Base-by-base conservation (phyloP, 2,113 vertebrate species). In the Oreochromis aureus region DNA sequence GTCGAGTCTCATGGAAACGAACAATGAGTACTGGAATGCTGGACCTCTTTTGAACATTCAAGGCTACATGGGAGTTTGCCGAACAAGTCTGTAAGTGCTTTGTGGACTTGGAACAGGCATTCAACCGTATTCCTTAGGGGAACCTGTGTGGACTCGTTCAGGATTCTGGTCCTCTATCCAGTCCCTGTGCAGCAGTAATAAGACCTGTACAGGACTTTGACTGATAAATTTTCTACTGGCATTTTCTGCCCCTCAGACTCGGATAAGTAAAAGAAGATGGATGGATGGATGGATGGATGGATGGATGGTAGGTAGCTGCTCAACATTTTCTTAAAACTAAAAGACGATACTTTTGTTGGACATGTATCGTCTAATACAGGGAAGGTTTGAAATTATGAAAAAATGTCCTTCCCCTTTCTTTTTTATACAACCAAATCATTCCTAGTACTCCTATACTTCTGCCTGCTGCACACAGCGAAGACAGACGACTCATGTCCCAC, bases 401-500 rank as follows among this genome's bases (percentile, higher is more conserved):
- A 5, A 73, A 41, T 56, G 56, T n/a, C 2, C 55, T 51, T 30
- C 32, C 30, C 4, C 6, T 30, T 58, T 15, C 22, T 71, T 69
- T 59, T 87, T 89, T 79, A 16, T 53, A 83, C 30, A 80, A 66
- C 73, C 69, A 58, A 84, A 84, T 39, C 81, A 82, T 44, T 63
- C 18, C 87, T 87, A 80, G 86, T 86, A 15, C 19, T 79, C 59
- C 73, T 44, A 9, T 63, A 80, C 76, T 88, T 89, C 93, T 91
- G 93, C 94, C 93, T 94, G 93, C 91, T 88, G 51, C 86, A 63
- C 86, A 89, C 16, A 66, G 90, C 84, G 59, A 91, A 92, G 89
- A 93, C 89, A 82, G 90, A 94, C 78, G 81, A 94, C 90, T 93
- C 88, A 22, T 87, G 92, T 92, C 90, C 83, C 86, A 92, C 86